Percentiles rank a stretch among this genome's conserved stretches.
Evolutionary conservation across 1,140 invertebrate species (phyloP).

Genomic region (Bombyx mori): ASM3026992v2 NC_085118.1:2034001-2034500

Average conservation of each 20-base stretch:
- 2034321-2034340: constrained; percentile 37
- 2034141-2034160: too few species aligned
- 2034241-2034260: not conserved
- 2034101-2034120: too few species aligned
- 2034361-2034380: constrained; percentile 23
- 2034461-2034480: not conserved
- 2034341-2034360: constrained; percentile 41
- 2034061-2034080: too few species aligned
- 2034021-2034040: too few species aligned
- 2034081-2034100: too few species aligned
- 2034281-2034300: constrained; percentile 31
- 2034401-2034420: constrained; percentile 9
- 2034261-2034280: not conserved
- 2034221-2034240: too few species aligned
- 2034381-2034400: constrained; percentile 25
- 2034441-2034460: not conserved
- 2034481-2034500: not conserved
- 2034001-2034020: too few species aligned
- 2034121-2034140: too few species aligned
- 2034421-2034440: not conserved
- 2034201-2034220: too few species aligned
- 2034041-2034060: too few species aligned
- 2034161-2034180: too few species aligned
- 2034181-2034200: too few species aligned
- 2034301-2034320: constrained; percentile 42